Percentiles rank a stretch among this genome's conserved stretches.
phyloP scores from a whole-genome alignment of 2,888 invertebrate genomes.

The Yponomeuta plumbellus region DNA sequence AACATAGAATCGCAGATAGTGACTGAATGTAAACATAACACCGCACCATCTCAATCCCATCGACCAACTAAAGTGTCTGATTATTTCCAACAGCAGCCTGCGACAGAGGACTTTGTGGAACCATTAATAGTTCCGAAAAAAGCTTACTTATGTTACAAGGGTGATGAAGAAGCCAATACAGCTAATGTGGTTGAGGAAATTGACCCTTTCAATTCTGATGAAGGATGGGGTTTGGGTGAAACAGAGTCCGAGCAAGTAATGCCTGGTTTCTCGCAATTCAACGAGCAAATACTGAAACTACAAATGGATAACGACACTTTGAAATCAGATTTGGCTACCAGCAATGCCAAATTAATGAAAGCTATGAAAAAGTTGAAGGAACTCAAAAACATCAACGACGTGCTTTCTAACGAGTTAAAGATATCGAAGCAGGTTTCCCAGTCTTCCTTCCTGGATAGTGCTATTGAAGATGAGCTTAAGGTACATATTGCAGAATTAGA shows the following conservation, averaged over 20 bases:
- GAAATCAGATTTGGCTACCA: slow-evolving; percentile 78
- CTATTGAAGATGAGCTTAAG: slow-evolving; percentile 89
- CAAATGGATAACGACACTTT: slow-evolving; percentile 76
- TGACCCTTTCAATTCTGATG: slow-evolving; percentile 66
- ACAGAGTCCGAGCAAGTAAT: slow-evolving; percentile 40
- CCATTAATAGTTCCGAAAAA: slow-evolving; percentile 69
- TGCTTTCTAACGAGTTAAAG: slow-evolving; percentile 73
- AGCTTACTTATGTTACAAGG: slow-evolving; percentile 70
- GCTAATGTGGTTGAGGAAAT: slow-evolving; percentile 27
- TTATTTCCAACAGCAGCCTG: slow-evolving; percentile 33
- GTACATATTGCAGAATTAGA: slow-evolving; percentile 81
- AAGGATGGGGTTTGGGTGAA: slow-evolving; percentile 64
- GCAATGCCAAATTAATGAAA: slow-evolving; percentile 84
- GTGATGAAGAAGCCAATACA: slow-evolving; percentile 32
- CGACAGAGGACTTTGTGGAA: slow-evolving; percentile 37
- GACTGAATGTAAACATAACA: slow-evolving; percentile 31
- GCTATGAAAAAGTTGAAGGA: slow-evolving; percentile 90
- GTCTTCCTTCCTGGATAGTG: slow-evolving; percentile 81
- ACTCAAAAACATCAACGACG: slow-evolving; percentile 82
- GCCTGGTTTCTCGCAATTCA: slow-evolving; percentile 72
- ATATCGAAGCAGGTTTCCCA: slow-evolving; percentile 68
- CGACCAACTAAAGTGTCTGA: slow-evolving; percentile 38
- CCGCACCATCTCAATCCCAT: slow-evolving; percentile 25
- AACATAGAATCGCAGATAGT: slow-evolving; percentile 64
- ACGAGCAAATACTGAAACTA: slow-evolving; percentile 76